These are phyloP conservation scores for Halcyon senegalensis DNA, from an alignment of 2,113 vertebrate species.

Conservation along the genomic window DNA sequence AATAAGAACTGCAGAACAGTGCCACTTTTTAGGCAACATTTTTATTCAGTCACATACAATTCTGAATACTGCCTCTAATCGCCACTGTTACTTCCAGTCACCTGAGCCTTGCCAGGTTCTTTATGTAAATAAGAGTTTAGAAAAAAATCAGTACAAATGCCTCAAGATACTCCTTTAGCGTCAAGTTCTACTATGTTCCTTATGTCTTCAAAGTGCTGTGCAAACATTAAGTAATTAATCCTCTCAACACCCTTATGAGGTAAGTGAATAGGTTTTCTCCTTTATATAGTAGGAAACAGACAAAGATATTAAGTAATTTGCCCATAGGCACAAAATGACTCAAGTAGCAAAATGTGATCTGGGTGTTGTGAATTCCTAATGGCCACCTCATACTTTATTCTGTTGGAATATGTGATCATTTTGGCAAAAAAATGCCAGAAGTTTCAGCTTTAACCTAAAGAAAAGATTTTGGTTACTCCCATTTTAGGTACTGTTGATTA, in stretches of 20 bases:
- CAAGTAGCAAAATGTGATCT: background rate
- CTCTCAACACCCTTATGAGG: constrained; percentile 26
- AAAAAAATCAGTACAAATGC: background rate
- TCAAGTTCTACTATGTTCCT: background rate
- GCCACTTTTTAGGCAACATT: background rate
- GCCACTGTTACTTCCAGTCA: background rate
- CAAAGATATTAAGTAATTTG: constrained; percentile 32
- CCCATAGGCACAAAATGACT: constrained; percentile 36
- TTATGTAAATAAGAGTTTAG: background rate
- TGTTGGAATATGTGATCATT: background rate
- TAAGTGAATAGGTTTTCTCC: constrained; percentile 10
- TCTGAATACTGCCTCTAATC: background rate
- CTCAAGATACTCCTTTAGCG: constrained; percentile 15
- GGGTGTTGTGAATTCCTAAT: constrained; percentile 8
- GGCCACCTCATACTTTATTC: background rate
- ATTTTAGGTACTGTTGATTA: background rate
- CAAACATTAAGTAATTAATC: constrained; percentile 38
- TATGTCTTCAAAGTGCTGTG: background rate
- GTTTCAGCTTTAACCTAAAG: background rate
- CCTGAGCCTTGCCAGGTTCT: background rate
- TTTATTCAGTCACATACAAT: background rate
- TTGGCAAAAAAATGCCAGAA: background rate
- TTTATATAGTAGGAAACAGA: constrained; percentile 30
- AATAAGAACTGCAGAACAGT: background rate
- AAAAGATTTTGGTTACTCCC: background rate